Evolutionary conservation across 2,888 invertebrate genomes (phyloP), one percentile per base, ranked within the genome.

Genomic region (Sympetrum striolatum): DNA sequence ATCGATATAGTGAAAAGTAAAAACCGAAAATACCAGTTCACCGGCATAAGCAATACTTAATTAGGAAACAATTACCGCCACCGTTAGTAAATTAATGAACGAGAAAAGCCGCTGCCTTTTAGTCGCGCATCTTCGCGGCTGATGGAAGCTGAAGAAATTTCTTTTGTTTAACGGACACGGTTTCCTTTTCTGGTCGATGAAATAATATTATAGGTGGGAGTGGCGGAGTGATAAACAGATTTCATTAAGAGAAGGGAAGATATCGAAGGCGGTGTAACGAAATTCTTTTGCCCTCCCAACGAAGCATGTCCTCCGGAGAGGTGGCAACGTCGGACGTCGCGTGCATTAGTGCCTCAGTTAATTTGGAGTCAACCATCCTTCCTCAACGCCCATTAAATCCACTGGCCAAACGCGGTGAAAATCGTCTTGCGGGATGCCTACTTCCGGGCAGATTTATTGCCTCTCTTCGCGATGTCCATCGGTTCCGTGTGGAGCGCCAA

Each of bases 301-400:
- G 60, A 64, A 86, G 58, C 86, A 86, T 86, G 64, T 60, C 86
- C 37, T 37, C 22, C 37, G 60, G 31, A 37, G 58, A 86, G 35
- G 37, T 64, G 86, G 86, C 86, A 86, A 86, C 86, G n/a, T 35
- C 37, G 86, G 60, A 14, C 37, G 60, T 60, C 60, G 86, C 86
- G 86, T 86, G 86, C 86, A 86, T 86, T 86, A 64, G 86, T 86
- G 86, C 86, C 86, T 86, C 86, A 48, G 58, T 86, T 86, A 86
- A 86, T 86, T 60, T 37, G 60, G 64, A 86, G 60, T 60, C 86
- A 60, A 39, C 86, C 86, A 31, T 60, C 60, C 60, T 60, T 39
- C 60, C 58, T 48, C 48, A 35, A 25, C 44, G 39, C 58, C 82
- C 60, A 86, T 86, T 64, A 86, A 86, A 86, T 64, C 86, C 86